Evolutionary conservation across 2,113 vertebrate genomes (phyloP).

Genomic region (Cyanoliseus patagonus): DNA sequence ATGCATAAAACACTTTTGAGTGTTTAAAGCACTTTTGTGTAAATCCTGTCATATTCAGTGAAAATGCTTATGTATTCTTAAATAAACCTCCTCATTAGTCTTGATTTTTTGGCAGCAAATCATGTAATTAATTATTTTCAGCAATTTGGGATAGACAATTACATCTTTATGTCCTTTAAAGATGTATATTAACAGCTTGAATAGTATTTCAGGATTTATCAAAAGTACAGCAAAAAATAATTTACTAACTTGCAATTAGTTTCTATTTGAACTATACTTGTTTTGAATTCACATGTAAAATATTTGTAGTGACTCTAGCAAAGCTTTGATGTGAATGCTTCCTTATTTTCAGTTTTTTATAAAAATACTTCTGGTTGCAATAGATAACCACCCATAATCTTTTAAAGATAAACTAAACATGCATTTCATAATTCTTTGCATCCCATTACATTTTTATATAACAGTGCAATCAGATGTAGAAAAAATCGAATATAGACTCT

Average conservation of each 20-base stretch:
- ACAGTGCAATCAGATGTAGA: not conserved
- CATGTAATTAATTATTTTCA: not conserved
- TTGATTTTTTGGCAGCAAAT: not conserved
- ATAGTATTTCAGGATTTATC: not conserved
- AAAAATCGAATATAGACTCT: not conserved
- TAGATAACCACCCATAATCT: not conserved
- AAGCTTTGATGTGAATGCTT: not conserved
- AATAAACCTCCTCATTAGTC: not conserved
- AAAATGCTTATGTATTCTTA: not conserved
- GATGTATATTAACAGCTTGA: not conserved
- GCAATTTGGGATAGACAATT: not conserved
- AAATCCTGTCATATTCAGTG: not conserved
- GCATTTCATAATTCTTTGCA: not conserved
- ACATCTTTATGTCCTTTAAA: not conserved
- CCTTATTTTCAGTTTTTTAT: constrained; percentile 18
- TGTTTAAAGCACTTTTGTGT: not conserved
- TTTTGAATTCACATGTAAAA: not conserved
- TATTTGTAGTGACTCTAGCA: not conserved
- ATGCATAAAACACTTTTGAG: not conserved
- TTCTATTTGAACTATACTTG: not conserved
- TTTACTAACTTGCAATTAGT: not conserved
- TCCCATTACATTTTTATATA: not conserved
- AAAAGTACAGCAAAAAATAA: not conserved
- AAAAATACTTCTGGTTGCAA: not conserved
- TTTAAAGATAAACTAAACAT: constrained; percentile 18